Percentiles rank a stretch among this genome's conserved stretches.
Evolutionary conservation across 2,888 invertebrate genomes (phyloP).

Genomic region (Sesia bembeciformis): DNA sequence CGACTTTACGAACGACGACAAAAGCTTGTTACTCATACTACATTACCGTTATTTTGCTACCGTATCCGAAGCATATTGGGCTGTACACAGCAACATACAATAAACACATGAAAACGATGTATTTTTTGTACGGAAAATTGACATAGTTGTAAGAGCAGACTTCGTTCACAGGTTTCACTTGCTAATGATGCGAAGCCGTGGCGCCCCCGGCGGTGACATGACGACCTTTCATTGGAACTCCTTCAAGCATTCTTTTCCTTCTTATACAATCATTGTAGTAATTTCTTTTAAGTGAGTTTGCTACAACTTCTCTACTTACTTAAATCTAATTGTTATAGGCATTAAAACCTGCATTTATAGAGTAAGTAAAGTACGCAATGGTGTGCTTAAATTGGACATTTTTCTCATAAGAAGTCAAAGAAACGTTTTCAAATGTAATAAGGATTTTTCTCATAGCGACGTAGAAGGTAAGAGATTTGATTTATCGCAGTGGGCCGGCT

Average conservation of each 20-base stretch:
- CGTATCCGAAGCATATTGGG: background rate
- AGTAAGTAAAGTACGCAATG: background rate
- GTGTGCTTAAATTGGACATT: background rate
- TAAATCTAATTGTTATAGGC: background rate
- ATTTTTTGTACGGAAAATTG: conserved; percentile 4
- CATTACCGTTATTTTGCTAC: conserved; percentile 14
- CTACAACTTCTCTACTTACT: conserved; percentile 6
- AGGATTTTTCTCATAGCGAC: conserved; percentile 58
- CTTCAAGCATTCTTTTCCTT: conserved; percentile 21
- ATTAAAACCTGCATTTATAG: no score
- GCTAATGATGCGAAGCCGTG: conserved; percentile 39
- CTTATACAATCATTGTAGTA: no score
- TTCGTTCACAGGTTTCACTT: conserved; percentile 35
- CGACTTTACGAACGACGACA: conserved; percentile 10
- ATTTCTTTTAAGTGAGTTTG: background rate
- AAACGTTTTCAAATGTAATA: conserved; percentile 65
- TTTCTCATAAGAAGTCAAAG: conserved; percentile 14
- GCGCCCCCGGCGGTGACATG: conserved; percentile 32
- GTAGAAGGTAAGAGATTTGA: conserved; percentile 70
- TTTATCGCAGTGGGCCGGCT: conserved; percentile 62
- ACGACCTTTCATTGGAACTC: conserved; percentile 32
- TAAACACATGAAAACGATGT: background rate
- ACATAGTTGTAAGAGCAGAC: conserved; percentile 14
- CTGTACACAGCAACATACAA: background rate
- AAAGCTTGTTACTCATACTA: conserved; percentile 12